Conservation (phyloP, 2,888 invertebrate species). For the Theodoxus fluviatilis region DNA sequence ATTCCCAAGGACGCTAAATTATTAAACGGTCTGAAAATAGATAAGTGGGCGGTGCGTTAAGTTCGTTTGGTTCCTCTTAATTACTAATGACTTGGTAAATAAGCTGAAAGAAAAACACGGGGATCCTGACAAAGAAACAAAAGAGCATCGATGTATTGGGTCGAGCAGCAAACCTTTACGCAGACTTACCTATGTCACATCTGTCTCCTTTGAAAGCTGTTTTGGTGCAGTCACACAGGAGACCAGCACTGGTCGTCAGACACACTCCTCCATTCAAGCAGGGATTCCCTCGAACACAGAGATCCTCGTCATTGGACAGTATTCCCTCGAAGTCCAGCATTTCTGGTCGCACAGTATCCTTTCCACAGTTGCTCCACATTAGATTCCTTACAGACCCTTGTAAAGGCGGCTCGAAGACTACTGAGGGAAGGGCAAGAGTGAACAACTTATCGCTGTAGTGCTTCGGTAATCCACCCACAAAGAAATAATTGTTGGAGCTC, state of each 20-base stretch:
- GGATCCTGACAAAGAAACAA: too few species aligned
- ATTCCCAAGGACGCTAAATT: too few species aligned
- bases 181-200: conserved; percentile 90
- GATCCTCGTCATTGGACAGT: conserved; percentile 42
- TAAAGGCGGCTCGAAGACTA: conserved; percentile 91
- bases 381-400: conserved; percentile 89
- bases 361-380: conserved; percentile 73
- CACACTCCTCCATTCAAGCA: conserved; percentile 95
- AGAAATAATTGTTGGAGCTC: too few species aligned
- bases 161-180: too few species aligned
- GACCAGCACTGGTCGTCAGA: conserved; percentile 92
- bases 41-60: too few species aligned
- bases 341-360: conserved; percentile 82
- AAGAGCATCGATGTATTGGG: too few species aligned
- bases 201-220: conserved; percentile 91
- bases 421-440: conserved; percentile 82
- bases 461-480: conserved; percentile 94
- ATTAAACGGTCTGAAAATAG: too few species aligned
- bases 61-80: too few species aligned
- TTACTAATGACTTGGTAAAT: too few species aligned
- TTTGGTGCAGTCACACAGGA: conserved; percentile 92
- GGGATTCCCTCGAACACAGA: conserved; percentile 71
- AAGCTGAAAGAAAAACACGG: too few species aligned
- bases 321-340: conserved; percentile 75
- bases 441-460: conserved; percentile 86